phyloP scores from a whole-genome alignment of 2,888 invertebrate species.

The Heliconius charithonia region DNA sequence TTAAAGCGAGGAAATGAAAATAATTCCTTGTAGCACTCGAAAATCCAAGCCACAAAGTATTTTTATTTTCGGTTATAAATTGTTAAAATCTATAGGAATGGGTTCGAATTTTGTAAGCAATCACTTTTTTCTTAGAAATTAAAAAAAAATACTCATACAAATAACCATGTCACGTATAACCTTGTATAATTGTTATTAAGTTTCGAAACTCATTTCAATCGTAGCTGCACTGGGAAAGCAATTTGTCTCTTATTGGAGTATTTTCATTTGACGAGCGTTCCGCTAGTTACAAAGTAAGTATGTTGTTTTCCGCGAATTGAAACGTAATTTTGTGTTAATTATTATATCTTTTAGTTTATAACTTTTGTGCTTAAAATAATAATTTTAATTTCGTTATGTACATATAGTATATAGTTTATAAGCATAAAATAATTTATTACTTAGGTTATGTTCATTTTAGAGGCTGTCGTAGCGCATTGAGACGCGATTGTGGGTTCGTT shows the following conservation, averaged over 20 bases:
- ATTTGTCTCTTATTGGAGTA: conserved; percentile 14
- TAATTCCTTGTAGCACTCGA: neutral
- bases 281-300: neutral
- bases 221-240: conserved; percentile 1
- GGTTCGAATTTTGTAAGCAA: too few relatives aligned
- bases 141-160: too few relatives aligned
- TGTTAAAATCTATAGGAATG: too few relatives aligned
- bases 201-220: neutral
- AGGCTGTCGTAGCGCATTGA: too few relatives aligned
- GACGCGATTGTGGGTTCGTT: too few relatives aligned
- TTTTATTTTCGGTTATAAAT: too few relatives aligned
- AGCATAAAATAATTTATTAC: too few relatives aligned
- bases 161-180: neutral
- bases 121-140: too few relatives aligned
- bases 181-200: conserved; percentile 15
- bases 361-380: neutral
- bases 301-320: neutral
- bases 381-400: neutral
- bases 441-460: neutral
- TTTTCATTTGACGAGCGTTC: conserved; percentile 4
- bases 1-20: neutral
- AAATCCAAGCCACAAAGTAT: too few relatives aligned
- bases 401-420: too few relatives aligned
- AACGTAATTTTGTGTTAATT: neutral
- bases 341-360: neutral